A percentile compares a stretch with the other conserved stretches of the same genome.
Evolutionary conservation across 30 jellyfish, hydroid and myxozoan species (phyloP).

Genomic region (Mastigias papua): DNA sequence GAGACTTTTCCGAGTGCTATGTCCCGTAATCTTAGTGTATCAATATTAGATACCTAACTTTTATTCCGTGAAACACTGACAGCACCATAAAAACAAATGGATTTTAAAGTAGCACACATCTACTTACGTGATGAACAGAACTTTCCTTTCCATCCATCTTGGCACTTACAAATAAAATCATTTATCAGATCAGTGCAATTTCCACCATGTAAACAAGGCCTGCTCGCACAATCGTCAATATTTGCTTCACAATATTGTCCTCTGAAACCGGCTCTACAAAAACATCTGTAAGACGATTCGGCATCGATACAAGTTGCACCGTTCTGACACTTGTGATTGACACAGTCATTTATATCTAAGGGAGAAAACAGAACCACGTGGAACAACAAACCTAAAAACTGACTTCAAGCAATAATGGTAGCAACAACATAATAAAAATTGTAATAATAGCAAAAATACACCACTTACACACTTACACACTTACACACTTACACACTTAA

Average conservation of each 20-base stretch:
- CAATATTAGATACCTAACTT: too few species aligned
- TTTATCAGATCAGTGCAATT: conserved; percentile 71
- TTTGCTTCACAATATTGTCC: conserved; percentile 81
- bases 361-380: not conserved
- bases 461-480: too few species aligned
- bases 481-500: too few species aligned
- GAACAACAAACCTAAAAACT: too few species aligned
- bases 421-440: too few species aligned
- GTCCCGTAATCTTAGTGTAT: too few species aligned
- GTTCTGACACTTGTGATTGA: conserved; percentile 72
- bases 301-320: conserved; percentile 92
- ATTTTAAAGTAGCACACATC: too few species aligned
- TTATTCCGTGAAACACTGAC: too few species aligned
- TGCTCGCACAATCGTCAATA: conserved; percentile 76
- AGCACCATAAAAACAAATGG: too few species aligned
- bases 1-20: too few species aligned
- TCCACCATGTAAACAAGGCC: conserved; percentile 94
- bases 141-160: conserved; percentile 79
- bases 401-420: too few species aligned
- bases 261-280: conserved; percentile 80
- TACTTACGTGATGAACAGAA: conserved; percentile 83
- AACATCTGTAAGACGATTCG: conserved; percentile 76
- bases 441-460: too few species aligned
- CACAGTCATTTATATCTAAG: conserved; percentile 89
- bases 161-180: conserved; percentile 79